These are phyloP conservation scores for Phaetusa simplex DNA, from an alignment of 2,113 vertebrate genomes.

Conservation along the genomic window DNA sequence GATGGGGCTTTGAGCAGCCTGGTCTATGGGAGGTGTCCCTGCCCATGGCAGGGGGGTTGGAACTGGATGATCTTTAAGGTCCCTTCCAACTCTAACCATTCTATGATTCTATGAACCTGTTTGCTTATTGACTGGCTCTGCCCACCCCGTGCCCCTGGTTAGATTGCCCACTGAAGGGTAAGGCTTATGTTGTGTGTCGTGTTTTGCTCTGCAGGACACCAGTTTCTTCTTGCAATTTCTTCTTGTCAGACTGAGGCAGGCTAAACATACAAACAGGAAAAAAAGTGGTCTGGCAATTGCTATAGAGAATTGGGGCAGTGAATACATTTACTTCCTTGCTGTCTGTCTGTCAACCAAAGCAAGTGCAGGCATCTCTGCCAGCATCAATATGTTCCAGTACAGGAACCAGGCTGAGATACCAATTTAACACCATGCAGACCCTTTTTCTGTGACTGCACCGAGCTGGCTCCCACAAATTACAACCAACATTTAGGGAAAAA, in stretches of 20 bases:
- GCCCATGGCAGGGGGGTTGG: neutral
- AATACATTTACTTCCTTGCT: neutral
- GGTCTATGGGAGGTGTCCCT: neutral
- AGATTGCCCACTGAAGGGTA: neutral
- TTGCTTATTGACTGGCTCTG: fast-evolving
- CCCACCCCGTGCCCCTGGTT: fast-evolving
- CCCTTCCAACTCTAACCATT: neutral
- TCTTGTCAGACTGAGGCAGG: neutral
- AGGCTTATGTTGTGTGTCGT: neutral
- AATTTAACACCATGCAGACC: neutral
- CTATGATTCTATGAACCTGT: neutral
- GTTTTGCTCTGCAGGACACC: neutral
- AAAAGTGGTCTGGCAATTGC: neutral
- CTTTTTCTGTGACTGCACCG: neutral
- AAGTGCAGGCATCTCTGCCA: neutral
- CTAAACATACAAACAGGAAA: neutral
- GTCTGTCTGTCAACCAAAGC: neutral
- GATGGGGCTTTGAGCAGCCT: neutral
- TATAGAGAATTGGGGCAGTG: neutral
- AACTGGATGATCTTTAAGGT: neutral
- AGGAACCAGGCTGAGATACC: neutral
- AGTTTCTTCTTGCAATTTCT: neutral
- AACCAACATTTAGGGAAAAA: neutral
- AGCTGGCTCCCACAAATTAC: neutral
- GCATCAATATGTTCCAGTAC: neutral